A percentile compares a stretch with the other conserved stretches of the same genome.
Conservation (phyloP, 2,888 invertebrate species). For the Flexamia atlantica region DNA sequence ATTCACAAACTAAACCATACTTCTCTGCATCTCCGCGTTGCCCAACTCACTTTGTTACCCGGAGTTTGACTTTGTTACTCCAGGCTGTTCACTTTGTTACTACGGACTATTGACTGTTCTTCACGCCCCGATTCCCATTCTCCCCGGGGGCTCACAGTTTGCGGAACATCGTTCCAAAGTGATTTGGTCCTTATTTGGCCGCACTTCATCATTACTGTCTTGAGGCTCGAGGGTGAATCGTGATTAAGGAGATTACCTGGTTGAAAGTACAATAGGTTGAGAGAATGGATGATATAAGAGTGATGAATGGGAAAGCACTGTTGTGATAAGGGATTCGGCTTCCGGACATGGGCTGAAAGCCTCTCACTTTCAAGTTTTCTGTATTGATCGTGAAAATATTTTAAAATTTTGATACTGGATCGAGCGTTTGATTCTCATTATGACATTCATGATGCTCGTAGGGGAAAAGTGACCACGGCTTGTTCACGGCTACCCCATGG, state of each 20-base stretch:
- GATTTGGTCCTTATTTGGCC: background rate
- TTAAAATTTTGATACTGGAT: no score
- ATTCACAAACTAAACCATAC: conserved; percentile 38
- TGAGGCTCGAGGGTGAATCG: background rate
- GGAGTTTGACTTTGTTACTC: background rate
- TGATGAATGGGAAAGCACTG: no score
- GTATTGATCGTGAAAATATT: no score
- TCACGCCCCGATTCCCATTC: conserved; percentile 32
- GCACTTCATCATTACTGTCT: conserved; percentile 8
- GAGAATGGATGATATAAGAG: no score
- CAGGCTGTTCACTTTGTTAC: background rate
- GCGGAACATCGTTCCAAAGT: background rate
- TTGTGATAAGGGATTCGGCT: no score
- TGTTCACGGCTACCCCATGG: no score
- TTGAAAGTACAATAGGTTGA: no score
- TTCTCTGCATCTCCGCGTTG: conserved; percentile 11
- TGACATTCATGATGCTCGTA: no score
- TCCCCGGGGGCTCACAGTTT: background rate
- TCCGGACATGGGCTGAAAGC: no score
- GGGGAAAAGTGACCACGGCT: no score
- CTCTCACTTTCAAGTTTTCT: no score
- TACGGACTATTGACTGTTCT: background rate
- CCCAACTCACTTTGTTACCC: conserved; percentile 1
- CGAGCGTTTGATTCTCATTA: no score
- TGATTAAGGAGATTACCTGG: background rate